Base-by-base conservation (phyloP, 2,797 vertebrate genomes). In the Merluccius polli region DNA sequence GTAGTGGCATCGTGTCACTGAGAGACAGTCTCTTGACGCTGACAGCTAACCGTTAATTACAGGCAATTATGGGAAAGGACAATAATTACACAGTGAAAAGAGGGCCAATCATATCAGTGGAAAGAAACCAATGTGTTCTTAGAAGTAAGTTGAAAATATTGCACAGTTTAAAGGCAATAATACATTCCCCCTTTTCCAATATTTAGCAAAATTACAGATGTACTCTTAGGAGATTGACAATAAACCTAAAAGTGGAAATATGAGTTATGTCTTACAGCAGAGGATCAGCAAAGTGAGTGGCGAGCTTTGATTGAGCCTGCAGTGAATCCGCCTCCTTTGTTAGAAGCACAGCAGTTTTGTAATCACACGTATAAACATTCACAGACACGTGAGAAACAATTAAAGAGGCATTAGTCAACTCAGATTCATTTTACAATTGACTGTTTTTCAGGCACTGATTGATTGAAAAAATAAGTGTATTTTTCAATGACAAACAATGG, bases 41-140 rank as follows among this genome's bases (percentile, higher is more conserved):
- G 93, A 94, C 94, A 94, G 93, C 92, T 94, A 94, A 93, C 93
- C 90, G 88, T 88, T 92, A 94, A 94, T 93, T 94, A 94, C 91
- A 92, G 92, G 90, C 94, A 93, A 93, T 94, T 94, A 95, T 92
- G 90, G 91, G 91, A 93, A 93, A 93, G 92, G 94, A 92, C 91
- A 92, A 93, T 95, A 95, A 95, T 95, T 95, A 94, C 90, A 83
- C 86, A 79, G 80, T 89, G 90, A 83, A 82, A 71, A 84, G 82
- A 72, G 83, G 81, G 76, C 74, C 72, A n/a, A 72, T 70, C 11
- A 72, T 78, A 82, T 84, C 79, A 78, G 24, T 24, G 70, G 70
- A 21, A 31, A 31, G 41, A 73, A 31, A 21, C 24, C 71, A 18
- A 48, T 73, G 30, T 73, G 72, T 87, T 86, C 86, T 87, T 87